phyloP scores from a whole-genome alignment of 1,140 invertebrate species.

The Aphelenchoides fujianensis region DNA sequence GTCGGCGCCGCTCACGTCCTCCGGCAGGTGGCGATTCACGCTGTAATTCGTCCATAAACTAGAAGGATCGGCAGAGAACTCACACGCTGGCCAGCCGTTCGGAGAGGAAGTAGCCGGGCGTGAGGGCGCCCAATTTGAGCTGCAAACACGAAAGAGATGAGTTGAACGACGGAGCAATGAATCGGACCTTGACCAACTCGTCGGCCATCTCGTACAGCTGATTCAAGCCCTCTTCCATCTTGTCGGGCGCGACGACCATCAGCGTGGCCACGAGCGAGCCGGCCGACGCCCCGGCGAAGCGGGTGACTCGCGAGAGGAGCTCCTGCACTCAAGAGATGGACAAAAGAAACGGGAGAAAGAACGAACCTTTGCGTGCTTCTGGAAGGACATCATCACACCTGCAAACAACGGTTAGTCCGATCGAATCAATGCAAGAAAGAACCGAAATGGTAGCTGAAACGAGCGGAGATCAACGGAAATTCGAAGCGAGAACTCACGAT shows the following conservation, averaged over 20 bases:
- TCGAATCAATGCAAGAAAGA: no score
- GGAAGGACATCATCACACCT: slow-evolving; percentile 57
- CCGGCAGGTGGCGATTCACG: slow-evolving; percentile 49
- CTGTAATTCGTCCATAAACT: background rate
- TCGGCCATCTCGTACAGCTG: slow-evolving; percentile 56
- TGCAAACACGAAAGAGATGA: no score
- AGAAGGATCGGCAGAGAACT: background rate
- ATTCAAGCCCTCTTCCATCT: slow-evolving; percentile 43
- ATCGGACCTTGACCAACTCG: slow-evolving; percentile 26
- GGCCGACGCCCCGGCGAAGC: slow-evolving; percentile 55
- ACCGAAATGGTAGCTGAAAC: no score
- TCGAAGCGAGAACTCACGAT: slow-evolving; percentile 59
- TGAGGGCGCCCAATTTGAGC: slow-evolving; percentile 59
- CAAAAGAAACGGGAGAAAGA: slow-evolving; percentile 18
- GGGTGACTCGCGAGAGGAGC: slow-evolving; percentile 35
- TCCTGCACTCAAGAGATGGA: slow-evolving; percentile 15
- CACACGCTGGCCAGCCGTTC: slow-evolving; percentile 42
- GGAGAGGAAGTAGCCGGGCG: slow-evolving; percentile 54
- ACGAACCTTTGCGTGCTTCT: slow-evolving; percentile 54
- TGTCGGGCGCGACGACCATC: slow-evolving; percentile 46
- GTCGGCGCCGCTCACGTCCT: slow-evolving; percentile 41
- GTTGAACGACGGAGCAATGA: no score
- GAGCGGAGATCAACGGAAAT: no score
- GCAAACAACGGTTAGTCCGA: no score
- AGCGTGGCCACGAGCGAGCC: slow-evolving; percentile 56